Percentiles rank a stretch among this genome's conserved stretches.
Conservation (phyloP, 1,140 invertebrate genomes). For the Tetragonula clypearis region DNA sequence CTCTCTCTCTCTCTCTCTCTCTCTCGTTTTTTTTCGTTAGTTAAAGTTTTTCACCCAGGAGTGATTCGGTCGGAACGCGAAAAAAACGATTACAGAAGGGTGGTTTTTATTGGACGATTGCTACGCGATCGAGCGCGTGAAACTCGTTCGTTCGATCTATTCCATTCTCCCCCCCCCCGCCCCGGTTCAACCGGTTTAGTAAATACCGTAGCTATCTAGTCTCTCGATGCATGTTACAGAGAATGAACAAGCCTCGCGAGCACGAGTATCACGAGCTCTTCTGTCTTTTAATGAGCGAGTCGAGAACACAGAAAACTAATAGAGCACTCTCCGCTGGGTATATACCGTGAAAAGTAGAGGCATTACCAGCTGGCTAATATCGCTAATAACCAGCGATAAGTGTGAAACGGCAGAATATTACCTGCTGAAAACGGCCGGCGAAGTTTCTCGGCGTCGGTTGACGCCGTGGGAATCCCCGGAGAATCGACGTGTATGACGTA, state of each 20-base stretch:
- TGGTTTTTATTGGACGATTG: not conserved
- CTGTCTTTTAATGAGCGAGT: not conserved
- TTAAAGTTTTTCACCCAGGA: conserved; percentile 29
- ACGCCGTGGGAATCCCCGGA: conserved; percentile 67
- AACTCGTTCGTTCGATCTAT: conserved; percentile 12
- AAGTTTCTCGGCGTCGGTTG: conserved; percentile 54
- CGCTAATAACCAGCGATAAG: conserved; percentile 13
- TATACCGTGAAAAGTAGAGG: not conserved
- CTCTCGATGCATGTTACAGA: not conserved
- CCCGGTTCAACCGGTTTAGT: too few relatives aligned
- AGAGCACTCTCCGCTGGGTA: not conserved
- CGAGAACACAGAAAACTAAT: not conserved
- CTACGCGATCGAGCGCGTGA: not conserved
- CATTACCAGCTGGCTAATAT: not conserved
- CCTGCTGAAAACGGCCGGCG: conserved; percentile 31
- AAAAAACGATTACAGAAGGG: conserved; percentile 6
- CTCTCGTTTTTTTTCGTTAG: conserved; percentile 8
- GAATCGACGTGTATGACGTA: conserved; percentile 72
- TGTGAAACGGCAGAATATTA: conserved; percentile 40
- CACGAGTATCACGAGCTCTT: not conserved
- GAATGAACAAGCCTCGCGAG: too few relatives aligned
- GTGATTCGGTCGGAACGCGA: conserved; percentile 1
- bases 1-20: too few relatives aligned
- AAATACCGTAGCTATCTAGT: not conserved
- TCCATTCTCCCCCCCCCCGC: not conserved